Conservation (phyloP, 2,888 invertebrate genomes). For the Nineta flava region DNA sequence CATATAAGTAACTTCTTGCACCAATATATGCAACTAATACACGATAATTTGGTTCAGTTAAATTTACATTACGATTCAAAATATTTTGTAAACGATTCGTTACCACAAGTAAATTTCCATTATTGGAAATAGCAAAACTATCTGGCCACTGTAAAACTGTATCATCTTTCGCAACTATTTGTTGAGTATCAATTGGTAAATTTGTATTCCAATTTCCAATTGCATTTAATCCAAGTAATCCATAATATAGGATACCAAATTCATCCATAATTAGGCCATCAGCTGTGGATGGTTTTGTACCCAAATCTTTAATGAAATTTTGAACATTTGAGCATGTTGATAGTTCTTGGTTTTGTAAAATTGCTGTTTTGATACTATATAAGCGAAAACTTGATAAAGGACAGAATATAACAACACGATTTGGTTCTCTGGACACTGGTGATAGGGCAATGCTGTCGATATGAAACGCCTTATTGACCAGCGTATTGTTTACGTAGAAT, state of each 20-base stretch:
- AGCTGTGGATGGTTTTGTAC: slow-evolving; percentile 47
- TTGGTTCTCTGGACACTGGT: slow-evolving; percentile 22
- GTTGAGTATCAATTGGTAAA: slow-evolving; percentile 33
- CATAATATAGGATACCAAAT: slow-evolving; percentile 49
- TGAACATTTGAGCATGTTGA: slow-evolving; percentile 18
- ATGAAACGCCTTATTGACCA: slow-evolving; percentile 39
- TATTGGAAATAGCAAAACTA: slow-evolving; percentile 43
- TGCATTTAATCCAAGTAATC: slow-evolving; percentile 48
- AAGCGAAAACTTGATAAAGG: slow-evolving; percentile 52
- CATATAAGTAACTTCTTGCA: slow-evolving; percentile 46
- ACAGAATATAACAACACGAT: slow-evolving; percentile 43
- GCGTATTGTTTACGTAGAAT: slow-evolving; percentile 43
- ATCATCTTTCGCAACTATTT: slow-evolving; percentile 47
- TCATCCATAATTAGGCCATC: slow-evolving; percentile 65
- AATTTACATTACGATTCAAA: slow-evolving; percentile 40
- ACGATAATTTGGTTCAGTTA: slow-evolving; percentile 47
- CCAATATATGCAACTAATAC: slow-evolving; percentile 43
- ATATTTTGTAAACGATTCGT: slow-evolving; percentile 53
- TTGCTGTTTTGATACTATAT: slow-evolving; percentile 45
- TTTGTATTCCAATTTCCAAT: slow-evolving; percentile 55
- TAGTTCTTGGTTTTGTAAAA: slow-evolving; percentile 37
- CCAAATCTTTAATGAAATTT: slow-evolving; percentile 36
- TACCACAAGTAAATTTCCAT: slow-evolving; percentile 46
- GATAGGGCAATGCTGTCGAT: slow-evolving; percentile 58
- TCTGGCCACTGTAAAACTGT: slow-evolving; percentile 58